Conservation (phyloP, 2,113 vertebrate species). For the Prolemur simus region DNA sequence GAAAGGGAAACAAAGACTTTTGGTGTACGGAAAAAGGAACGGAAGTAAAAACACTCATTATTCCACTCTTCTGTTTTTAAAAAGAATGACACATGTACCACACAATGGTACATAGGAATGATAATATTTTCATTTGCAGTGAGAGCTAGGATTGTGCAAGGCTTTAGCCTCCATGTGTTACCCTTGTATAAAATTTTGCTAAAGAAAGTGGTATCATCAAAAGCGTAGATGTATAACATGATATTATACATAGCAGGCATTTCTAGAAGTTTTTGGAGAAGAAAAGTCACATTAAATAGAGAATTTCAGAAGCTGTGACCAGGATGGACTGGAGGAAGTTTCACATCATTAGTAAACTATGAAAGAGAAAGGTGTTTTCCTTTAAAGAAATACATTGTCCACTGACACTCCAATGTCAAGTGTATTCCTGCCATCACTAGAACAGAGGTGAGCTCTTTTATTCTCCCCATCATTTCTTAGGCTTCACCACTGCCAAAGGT, state of each 20-base stretch:
- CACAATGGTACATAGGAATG: neutral
- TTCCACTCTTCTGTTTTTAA: neutral
- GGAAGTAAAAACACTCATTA: neutral
- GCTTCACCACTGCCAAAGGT: neutral
- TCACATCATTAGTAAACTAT: neutral
- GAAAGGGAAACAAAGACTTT: conserved; percentile 40
- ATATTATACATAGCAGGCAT: neutral
- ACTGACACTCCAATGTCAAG: neutral
- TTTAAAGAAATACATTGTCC: neutral
- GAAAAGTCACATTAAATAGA: neutral
- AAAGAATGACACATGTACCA: no score
- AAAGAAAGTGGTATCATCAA: neutral
- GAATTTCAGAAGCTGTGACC: neutral
- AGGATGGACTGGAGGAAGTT: neutral
- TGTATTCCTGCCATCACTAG: no score
- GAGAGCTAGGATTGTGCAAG: neutral
- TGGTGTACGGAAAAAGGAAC: neutral
- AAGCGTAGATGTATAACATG: neutral
- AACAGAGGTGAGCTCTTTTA: neutral
- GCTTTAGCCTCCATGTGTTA: neutral
- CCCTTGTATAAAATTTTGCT: neutral
- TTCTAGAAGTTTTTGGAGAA: neutral
- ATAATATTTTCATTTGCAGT: neutral
- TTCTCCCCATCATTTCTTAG: neutral
- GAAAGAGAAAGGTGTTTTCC: neutral